Percentiles rank a stretch among this genome's conserved stretches.
phyloP scores from a whole-genome alignment of 2,888 invertebrate genomes.

The Limenitis camilla region DNA sequence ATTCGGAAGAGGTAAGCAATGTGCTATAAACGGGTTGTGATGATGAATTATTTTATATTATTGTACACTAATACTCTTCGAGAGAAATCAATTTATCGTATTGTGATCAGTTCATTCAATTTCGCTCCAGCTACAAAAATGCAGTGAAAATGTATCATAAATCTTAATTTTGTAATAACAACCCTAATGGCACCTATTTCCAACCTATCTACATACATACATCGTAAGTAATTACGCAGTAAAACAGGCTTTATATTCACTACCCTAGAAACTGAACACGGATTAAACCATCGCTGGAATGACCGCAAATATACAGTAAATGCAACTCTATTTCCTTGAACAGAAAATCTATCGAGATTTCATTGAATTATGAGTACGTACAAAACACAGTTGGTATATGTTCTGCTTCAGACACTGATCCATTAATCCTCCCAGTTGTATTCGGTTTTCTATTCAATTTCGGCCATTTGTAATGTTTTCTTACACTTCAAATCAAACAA shows the following conservation, averaged over 20 bases:
- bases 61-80: no score
- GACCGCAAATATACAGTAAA: not conserved
- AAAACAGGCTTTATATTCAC: conserved; percentile 9
- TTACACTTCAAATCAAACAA: no score
- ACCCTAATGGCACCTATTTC: conserved; percentile 5
- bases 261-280: conserved; percentile 1
- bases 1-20: no score
- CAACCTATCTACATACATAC: not conserved
- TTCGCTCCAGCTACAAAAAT: no score
- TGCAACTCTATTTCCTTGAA: not conserved
- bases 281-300: conserved; percentile 4
- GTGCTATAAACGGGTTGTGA: no score
- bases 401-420: conserved; percentile 7
- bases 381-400: conserved; percentile 2
- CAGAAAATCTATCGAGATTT: not conserved
- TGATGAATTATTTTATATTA: no score
- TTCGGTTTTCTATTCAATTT: conserved; percentile 10
- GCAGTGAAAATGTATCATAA: not conserved
- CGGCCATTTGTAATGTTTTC: not conserved
- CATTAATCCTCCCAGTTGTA: conserved; percentile 15
- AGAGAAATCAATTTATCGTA: no score
- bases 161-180: not conserved
- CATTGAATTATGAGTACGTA: not conserved
- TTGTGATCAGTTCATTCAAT: no score
- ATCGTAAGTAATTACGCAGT: conserved; percentile 1